A percentile compares a stretch with the other conserved stretches of the same genome.
These are phyloP conservation scores for Champsocephalus gunnari DNA, from an alignment of 2,797 vertebrate genomes.

Conservation along the genomic window DNA sequence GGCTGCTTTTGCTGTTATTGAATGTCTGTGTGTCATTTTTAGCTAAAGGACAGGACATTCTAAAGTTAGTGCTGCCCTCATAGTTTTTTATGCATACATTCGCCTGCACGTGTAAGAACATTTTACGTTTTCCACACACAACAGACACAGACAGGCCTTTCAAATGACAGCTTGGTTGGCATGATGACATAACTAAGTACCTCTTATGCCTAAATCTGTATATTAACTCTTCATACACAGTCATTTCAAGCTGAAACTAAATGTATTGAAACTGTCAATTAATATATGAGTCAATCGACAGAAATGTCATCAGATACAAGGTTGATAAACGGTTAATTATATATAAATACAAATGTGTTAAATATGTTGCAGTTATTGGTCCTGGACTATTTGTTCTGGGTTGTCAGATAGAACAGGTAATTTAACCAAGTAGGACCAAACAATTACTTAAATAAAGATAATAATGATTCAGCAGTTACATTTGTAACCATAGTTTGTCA, in stretches of 20 bases:
- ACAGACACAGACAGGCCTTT: background rate
- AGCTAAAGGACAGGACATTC: conserved; percentile 24
- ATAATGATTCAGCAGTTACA: background rate
- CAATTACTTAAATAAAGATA: background rate
- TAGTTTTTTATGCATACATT: background rate
- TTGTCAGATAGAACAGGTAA: background rate
- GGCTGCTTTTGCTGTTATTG: conserved; percentile 21
- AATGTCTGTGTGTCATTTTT: conserved; percentile 36
- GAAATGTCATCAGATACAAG: background rate
- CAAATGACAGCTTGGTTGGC: background rate
- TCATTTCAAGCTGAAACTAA: background rate
- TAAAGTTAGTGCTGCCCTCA: conserved; percentile 4
- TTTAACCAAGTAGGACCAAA: background rate
- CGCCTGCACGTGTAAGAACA: background rate
- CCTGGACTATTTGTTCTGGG: background rate
- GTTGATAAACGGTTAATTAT: background rate
- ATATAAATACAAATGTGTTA: no score
- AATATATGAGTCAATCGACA: background rate
- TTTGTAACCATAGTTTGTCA: background rate
- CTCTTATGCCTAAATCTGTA: background rate
- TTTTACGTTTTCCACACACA: background rate
- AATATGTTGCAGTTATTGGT: no score
- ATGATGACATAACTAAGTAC: background rate
- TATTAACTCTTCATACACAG: background rate
- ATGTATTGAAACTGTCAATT: background rate